phyloP scores from a whole-genome alignment of 2,888 invertebrate genomes.

The Oxyteleia sp. region DNA sequence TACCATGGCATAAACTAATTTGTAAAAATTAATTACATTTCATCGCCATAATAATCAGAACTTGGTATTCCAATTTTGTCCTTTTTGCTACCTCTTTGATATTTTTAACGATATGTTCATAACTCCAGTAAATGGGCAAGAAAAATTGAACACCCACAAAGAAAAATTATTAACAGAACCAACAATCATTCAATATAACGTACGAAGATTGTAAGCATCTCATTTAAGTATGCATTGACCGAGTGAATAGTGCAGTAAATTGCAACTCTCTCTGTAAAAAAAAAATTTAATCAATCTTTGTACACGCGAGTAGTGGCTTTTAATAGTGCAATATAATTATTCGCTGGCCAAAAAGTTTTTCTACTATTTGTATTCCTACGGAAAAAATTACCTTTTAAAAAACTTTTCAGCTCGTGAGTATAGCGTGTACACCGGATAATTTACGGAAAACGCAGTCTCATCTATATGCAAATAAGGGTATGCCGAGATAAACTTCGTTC shows the following conservation, averaged over 20 bases:
- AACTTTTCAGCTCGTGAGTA: constrained; percentile 69
- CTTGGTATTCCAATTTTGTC: no score
- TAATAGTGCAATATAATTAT: constrained; percentile 45
- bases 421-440: constrained; percentile 68
- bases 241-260: neutral
- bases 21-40: no score
- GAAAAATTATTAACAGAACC: no score
- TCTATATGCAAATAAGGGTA: constrained; percentile 73
- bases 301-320: constrained; percentile 2
- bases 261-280: neutral
- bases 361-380: constrained; percentile 48
- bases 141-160: no score
- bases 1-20: no score
- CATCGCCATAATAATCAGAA: no score
- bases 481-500: constrained; percentile 71
- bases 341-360: constrained; percentile 36
- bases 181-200: no score
- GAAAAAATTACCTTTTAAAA: constrained; percentile 57
- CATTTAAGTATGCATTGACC: no score
- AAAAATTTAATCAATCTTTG: constrained; percentile 20
- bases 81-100: no score
- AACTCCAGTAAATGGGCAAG: no score
- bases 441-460: constrained; percentile 73
- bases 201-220: no score
- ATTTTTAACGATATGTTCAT: no score